Percentiles rank a stretch among this genome's conserved stretches.
phyloP scores from a whole-genome alignment of 2,797 vertebrate genomes.

The Spizella passerina region DNA sequence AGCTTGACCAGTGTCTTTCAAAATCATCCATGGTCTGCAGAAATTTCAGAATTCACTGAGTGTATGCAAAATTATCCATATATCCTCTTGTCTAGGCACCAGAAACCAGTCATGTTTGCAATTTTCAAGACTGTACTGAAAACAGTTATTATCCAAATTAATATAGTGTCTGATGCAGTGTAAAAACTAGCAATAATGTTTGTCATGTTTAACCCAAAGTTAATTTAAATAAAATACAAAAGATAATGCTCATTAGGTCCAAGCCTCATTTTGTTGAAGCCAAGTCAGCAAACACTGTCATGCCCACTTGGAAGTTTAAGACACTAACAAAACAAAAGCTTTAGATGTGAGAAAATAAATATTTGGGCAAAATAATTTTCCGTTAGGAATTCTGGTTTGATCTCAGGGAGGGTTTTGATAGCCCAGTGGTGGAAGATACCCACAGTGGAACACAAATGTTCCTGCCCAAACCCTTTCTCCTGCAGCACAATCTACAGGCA shows the following conservation, averaged over 20 bases:
- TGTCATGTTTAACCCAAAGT: background rate
- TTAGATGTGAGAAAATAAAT: background rate
- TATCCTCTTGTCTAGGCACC: background rate
- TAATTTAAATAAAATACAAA: background rate
- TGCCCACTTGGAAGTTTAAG: background rate
- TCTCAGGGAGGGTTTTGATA: background rate
- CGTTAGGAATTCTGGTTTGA: background rate
- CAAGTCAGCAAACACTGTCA: background rate
- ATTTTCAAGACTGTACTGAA: background rate
- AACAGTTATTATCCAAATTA: background rate
- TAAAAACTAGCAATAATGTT: background rate
- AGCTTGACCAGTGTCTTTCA: background rate
- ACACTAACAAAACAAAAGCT: background rate
- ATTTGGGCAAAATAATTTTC: background rate
- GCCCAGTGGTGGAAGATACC: background rate
- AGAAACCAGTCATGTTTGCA: background rate
- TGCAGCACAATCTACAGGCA: background rate
- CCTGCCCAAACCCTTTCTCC: background rate
- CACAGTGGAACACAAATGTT: fast-evolving
- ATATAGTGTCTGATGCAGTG: background rate
- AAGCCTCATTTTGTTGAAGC: background rate
- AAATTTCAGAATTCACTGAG: no score
- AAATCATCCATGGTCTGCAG: background rate
- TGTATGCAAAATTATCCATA: background rate
- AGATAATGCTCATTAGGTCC: background rate